Base-by-base conservation (phyloP, 1,140 invertebrate genomes). In the Eciton burchellii region DNA sequence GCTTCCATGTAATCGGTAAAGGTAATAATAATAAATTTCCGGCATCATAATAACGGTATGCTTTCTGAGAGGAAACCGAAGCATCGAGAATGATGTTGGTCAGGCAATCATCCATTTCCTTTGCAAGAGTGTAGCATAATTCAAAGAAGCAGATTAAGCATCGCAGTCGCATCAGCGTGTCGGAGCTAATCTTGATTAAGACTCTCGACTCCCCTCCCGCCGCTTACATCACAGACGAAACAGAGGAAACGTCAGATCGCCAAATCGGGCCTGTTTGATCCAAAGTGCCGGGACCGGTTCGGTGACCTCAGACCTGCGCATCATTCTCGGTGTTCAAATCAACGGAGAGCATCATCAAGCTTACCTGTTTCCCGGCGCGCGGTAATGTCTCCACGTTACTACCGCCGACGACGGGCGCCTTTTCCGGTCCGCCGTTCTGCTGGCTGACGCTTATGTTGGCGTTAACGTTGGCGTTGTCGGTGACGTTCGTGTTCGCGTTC, bases 361-460 rank as follows among this genome's bases (percentile, higher is more conserved):
- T 90, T 91, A 95, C 95, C 94, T 95, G 94, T 91, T 95, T 95
- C 63, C 93, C 94, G 81, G 94, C 90, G 60, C 95, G 94, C 41
- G 95, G 95, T 74, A 95, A 89, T 16, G 95, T 95, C 91, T 95
- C 95, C 92, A 95, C 95, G 88, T 95, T 95, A 81, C 94, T 95
- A 82, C 95, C 95, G 85, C 94, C 94, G 59, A 95, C 95, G 24
- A 95, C 95, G 26, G 95, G 95, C 68, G 95, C 95, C 87, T 95
- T 95, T 91, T 95, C 95, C 87, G 90, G 84, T 62, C 83, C 89
- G 41, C 92, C 92, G 77, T 94, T 93, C 81, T 94, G 92, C 52
- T 94, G 93, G 77, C 79, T 94, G 87, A 91, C 89, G 79, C 93
- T 93, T 88, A 94, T 93, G 89, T 94, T 94, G 86, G 93, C 94